Conservation (phyloP, 2,113 vertebrate species). For the Callaeas wilsoni region DNA sequence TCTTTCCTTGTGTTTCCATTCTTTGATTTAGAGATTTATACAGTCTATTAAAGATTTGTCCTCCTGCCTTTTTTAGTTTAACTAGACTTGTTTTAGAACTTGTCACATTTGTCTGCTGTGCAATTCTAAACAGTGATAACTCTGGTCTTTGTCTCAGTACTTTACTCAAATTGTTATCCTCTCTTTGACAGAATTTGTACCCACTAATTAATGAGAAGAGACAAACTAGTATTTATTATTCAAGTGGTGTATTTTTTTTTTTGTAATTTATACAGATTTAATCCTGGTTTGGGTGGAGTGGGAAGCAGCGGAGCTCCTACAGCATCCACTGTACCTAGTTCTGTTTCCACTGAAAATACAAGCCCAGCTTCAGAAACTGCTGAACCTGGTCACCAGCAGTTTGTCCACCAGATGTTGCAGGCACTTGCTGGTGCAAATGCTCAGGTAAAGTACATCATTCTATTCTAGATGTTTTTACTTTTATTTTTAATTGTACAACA, state of each 20-base stretch:
- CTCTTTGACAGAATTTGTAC: background rate
- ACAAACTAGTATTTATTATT: background rate
- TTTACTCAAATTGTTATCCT: background rate
- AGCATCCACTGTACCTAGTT: slow-evolving; percentile 47
- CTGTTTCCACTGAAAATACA: slow-evolving; percentile 65
- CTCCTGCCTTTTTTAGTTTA: background rate
- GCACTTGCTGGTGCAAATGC: slow-evolving; percentile 80
- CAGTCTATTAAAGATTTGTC: background rate
- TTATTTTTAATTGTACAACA: background rate
- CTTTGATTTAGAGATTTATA: background rate
- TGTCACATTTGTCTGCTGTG: background rate
- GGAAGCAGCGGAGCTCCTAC: slow-evolving; percentile 60
- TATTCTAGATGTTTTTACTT: background rate
- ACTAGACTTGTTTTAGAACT: background rate
- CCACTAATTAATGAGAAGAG: background rate
- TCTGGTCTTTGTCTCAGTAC: background rate
- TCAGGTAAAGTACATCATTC: slow-evolving; percentile 66
- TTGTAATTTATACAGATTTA: slow-evolving; percentile 54
- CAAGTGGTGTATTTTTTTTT: background rate
- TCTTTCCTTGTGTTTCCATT: background rate
- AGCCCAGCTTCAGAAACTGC: slow-evolving; percentile 65
- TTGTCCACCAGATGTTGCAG: slow-evolving; percentile 89
- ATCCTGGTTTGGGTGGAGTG: slow-evolving; percentile 66
- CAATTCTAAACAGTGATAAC: background rate
- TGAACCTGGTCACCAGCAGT: slow-evolving; percentile 81